phyloP scores from a whole-genome alignment of 2,888 invertebrate genomes.

The Callimorpha dominula region DNA sequence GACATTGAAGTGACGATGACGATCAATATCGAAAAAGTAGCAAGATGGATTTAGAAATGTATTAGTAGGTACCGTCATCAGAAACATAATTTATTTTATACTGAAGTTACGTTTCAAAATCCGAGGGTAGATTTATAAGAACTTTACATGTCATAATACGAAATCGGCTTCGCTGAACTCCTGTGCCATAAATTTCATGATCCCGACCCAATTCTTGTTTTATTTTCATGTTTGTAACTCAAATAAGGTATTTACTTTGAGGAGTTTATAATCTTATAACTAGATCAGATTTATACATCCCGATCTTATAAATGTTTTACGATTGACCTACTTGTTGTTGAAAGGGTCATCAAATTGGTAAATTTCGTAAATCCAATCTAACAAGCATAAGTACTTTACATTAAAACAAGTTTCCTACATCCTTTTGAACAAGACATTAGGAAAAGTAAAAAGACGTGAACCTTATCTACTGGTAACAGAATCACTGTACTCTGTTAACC shows the following conservation, averaged over 20 bases:
- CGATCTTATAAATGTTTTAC: constrained; percentile 6
- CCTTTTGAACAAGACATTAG: too few species aligned
- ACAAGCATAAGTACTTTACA: not conserved
- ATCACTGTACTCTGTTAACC: too few species aligned
- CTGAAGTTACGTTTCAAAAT: not conserved
- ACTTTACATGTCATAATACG: not conserved
- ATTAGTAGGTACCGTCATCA: not conserved
- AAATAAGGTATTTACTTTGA: not conserved
- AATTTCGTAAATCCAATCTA: not conserved
- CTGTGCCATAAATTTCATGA: not conserved
- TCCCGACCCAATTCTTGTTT: not conserved
- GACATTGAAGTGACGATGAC: too few species aligned
- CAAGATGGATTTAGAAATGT: not conserved
- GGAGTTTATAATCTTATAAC: not conserved
- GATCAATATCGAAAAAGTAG: not conserved
- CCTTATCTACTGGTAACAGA: too few species aligned
- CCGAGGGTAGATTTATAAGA: not conserved
- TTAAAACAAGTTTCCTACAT: not conserved
- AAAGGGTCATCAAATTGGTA: constrained; percentile 1
- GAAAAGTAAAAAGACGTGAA: too few species aligned
- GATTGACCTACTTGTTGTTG: not conserved
- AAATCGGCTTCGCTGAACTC: not conserved
- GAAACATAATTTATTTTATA: not conserved
- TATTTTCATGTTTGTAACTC: not conserved
- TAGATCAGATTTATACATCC: not conserved